phyloP scores from a whole-genome alignment of 2,797 vertebrate species.

The Avahi laniger region DNA sequence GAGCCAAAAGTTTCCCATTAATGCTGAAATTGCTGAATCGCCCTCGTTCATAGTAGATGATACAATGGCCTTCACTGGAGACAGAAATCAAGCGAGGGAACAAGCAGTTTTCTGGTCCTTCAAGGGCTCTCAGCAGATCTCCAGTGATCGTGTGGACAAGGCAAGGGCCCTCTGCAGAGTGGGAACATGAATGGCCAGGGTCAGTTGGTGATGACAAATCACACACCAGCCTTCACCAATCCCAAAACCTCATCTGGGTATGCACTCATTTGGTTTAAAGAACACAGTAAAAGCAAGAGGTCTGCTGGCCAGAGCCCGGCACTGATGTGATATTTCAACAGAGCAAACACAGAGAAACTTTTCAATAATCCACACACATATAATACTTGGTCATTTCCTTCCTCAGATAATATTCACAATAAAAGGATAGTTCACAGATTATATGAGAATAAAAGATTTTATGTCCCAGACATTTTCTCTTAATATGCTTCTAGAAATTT shows the following conservation, averaged over 20 bases:
- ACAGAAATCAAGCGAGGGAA: constrained; percentile 95
- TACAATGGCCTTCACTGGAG: constrained; percentile 98
- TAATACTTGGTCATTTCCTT: neutral
- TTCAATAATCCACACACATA: neutral
- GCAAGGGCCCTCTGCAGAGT: constrained; percentile 94
- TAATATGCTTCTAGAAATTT: neutral
- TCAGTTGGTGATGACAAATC: neutral
- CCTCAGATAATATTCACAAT: neutral
- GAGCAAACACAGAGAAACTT: neutral
- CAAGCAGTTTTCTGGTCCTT: constrained; percentile 94
- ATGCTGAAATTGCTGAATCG: constrained; percentile 99
- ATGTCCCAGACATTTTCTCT: neutral
- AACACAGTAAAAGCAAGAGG: neutral
- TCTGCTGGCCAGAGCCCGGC: neutral
- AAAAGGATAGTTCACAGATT: neutral
- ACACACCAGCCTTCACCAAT: neutral
- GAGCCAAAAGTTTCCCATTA: constrained; percentile 97
- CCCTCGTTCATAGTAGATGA: constrained; percentile 98
- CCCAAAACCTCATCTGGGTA: accelerated
- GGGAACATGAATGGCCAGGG: neutral
- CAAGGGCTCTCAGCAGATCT: constrained; percentile 95
- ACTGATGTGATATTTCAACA: neutral
- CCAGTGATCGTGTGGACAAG: constrained; percentile 99
- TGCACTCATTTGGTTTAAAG: neutral
- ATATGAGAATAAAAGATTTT: neutral